phyloP scores from a whole-genome alignment of 2,888 invertebrate genomes.

The Lithophane leautieri region DNA sequence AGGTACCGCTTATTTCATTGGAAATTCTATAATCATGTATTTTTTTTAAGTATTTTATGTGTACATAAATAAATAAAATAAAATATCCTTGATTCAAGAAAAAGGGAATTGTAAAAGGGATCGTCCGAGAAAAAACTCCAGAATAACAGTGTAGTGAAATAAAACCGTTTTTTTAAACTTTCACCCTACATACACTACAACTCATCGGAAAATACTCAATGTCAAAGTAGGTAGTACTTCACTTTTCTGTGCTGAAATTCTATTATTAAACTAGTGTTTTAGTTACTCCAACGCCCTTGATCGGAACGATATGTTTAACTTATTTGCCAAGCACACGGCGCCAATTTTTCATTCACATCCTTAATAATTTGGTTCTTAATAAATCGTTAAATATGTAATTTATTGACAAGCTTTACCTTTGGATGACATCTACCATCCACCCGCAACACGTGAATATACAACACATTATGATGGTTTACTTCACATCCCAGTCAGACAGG shows the following conservation, averaged over 20 bases:
- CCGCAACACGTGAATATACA: constrained; percentile 84
- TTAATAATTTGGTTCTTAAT: constrained; percentile 16
- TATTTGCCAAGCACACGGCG: neutral
- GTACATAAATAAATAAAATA: neutral
- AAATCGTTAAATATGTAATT: constrained; percentile 7
- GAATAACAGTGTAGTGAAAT: neutral
- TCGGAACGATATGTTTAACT: neutral
- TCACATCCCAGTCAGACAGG: constrained; percentile 32
- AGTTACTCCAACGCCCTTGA: neutral
- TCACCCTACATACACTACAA: no score
- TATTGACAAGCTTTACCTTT: constrained; percentile 73
- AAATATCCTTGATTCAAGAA: neutral
- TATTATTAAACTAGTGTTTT: neutral
- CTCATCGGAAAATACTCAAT: no score
- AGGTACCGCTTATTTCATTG: no score
- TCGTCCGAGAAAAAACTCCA: neutral
- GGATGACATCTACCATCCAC: constrained; percentile 83
- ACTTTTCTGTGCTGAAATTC: no score
- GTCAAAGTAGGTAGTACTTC: no score
- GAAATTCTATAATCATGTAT: no score
- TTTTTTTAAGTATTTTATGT: neutral
- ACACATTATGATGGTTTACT: constrained; percentile 76
- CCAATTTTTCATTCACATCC: constrained; percentile 3
- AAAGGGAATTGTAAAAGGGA: neutral
- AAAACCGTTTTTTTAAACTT: no score